A percentile compares a stretch with the other conserved stretches of the same genome.
Conservation (phyloP, 2,888 invertebrate genomes). For the Pristionchus mayeri region DNA sequence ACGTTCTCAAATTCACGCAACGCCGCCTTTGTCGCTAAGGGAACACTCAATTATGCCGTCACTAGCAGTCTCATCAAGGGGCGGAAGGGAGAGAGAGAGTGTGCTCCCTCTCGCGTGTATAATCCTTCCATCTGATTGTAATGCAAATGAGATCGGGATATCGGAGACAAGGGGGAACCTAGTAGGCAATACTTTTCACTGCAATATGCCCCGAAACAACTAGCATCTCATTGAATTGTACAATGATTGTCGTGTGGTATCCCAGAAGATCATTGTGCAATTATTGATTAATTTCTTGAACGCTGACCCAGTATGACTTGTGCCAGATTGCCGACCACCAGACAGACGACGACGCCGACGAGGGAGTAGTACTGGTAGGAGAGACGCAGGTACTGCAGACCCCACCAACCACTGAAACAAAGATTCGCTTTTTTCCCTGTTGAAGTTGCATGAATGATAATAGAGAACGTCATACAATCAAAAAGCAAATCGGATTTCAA, state of each 20-base stretch:
- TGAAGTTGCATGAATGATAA: too few species aligned
- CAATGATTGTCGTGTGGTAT: too few species aligned
- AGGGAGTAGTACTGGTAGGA: slow-evolving; percentile 80
- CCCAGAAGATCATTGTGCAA: too few species aligned
- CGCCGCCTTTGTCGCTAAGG: not conserved
- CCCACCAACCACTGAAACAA: slow-evolving; percentile 55
- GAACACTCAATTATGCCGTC: not conserved
- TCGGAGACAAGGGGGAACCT: too few species aligned
- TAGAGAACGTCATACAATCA: too few species aligned
- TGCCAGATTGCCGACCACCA: slow-evolving; percentile 54
- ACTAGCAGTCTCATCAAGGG: not conserved
- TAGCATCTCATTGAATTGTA: too few species aligned
- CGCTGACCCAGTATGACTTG: slow-evolving; percentile 47
- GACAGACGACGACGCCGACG: slow-evolving; percentile 75
- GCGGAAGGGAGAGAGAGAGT: not conserved
- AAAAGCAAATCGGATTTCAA: too few species aligned
- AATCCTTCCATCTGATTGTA: not conserved
- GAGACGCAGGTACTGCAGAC: slow-evolving; percentile 62
- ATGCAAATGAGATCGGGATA: not conserved
- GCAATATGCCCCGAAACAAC: too few species aligned
- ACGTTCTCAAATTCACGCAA: too few species aligned
- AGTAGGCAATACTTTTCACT: too few species aligned
- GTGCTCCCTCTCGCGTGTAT: not conserved
- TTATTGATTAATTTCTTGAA: too few species aligned
- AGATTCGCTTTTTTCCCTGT: too few species aligned